phyloP scores from a whole-genome alignment of 2,113 vertebrate genomes.

The Tragelaphus imberbis region DNA sequence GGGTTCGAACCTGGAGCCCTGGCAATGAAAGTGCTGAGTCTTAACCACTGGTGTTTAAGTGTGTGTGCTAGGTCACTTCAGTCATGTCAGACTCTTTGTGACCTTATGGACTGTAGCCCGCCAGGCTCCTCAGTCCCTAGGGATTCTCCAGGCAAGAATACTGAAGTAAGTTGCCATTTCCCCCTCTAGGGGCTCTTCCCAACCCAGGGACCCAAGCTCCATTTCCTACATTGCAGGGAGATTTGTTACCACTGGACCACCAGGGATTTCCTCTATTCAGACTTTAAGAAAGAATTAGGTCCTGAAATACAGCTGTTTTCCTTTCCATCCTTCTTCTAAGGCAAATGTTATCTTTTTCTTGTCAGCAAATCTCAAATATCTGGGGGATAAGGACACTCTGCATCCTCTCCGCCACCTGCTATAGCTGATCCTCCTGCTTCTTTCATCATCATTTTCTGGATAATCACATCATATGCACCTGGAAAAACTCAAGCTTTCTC shows the following conservation, averaged over 20 bases:
- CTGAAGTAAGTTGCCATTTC: neutral
- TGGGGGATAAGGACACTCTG: neutral
- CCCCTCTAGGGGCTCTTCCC: neutral
- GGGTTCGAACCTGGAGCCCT: too few relatives aligned
- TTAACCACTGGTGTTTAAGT: too few relatives aligned
- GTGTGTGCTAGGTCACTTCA: too few relatives aligned
- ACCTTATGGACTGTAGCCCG: neutral
- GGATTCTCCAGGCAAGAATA: neutral
- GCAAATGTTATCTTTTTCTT: neutral
- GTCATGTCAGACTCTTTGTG: neutral
- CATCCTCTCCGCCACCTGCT: neutral
- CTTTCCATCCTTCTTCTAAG: neutral
- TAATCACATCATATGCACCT: neutral
- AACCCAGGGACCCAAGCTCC: neutral
- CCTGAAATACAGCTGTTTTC: neutral
- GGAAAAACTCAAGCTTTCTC: neutral
- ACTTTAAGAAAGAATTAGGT: neutral
- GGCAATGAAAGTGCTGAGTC: too few relatives aligned
- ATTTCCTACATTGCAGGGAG: neutral
- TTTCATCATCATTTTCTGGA: neutral
- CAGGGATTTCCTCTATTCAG: neutral
- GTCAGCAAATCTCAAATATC: neutral
- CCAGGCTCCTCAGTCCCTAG: neutral
- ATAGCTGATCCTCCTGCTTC: neutral
- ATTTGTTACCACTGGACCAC: neutral